These are phyloP conservation scores for Okamejei kenojei DNA, from an alignment of 2,797 vertebrate genomes.

Conservation along the genomic window DNA sequence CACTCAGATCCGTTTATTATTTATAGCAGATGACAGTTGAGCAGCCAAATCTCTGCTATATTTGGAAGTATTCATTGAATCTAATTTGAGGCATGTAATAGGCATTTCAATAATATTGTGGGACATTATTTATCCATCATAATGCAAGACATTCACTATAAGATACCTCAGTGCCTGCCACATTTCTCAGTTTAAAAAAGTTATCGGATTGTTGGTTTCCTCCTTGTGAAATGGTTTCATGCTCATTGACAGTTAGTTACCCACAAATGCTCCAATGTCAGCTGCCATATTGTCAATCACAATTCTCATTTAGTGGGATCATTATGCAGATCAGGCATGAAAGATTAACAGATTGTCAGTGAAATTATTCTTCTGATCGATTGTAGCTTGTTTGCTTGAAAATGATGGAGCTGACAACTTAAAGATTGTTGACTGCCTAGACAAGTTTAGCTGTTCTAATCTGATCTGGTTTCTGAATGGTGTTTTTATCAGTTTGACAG, in stretches of 20 bases:
- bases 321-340: not conserved
- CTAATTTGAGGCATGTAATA: not conserved
- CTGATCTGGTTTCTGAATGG: not conserved
- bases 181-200: not conserved
- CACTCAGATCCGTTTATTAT: not conserved
- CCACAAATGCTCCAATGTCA: not conserved
- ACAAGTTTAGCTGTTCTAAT: not conserved
- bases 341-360: not conserved
- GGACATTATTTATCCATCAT: not conserved
- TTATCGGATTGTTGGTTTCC: not conserved
- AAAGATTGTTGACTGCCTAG: not conserved
- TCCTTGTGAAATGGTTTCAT: not conserved
- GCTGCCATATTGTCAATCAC: not conserved
- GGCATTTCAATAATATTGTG: not conserved
- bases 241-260: not conserved
- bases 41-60: not conserved
- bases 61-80: not conserved
- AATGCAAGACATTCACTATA: not conserved
- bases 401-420: not conserved
- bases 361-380: not conserved
- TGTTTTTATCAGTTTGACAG: not conserved
- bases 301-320: not conserved
- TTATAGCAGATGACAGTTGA: not conserved
- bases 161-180: no score
- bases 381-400: not conserved